Conservation (phyloP, 2,888 invertebrate species). For the Lasioglossum zephyrum region DNA sequence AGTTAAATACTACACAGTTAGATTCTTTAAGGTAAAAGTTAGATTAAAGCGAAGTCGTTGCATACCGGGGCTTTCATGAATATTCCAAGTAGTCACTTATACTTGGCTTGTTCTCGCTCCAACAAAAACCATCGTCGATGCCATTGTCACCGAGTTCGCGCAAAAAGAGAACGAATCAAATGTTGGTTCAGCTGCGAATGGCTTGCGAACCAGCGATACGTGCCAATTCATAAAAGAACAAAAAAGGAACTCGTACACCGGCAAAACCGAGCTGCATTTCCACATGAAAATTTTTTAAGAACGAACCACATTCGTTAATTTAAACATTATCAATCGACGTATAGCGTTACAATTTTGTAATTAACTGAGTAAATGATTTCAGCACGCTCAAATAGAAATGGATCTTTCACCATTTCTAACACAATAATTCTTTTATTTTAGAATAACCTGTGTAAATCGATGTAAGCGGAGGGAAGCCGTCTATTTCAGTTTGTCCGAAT, state of each 20-base stretch:
- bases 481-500: not conserved
- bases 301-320: not conserved
- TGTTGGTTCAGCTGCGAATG: not conserved
- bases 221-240: not conserved
- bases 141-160: slow-evolving; percentile 54
- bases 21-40: slow-evolving; percentile 52
- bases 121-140: slow-evolving; percentile 51
- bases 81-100: slow-evolving; percentile 44
- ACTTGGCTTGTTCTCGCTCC: slow-evolving; percentile 25
- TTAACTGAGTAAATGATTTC: too few relatives aligned
- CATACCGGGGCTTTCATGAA: slow-evolving; percentile 41
- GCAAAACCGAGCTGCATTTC: not conserved
- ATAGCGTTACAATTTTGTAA: too few relatives aligned
- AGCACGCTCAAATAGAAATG: not conserved
- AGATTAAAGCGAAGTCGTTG: slow-evolving; percentile 34
- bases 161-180: not conserved
- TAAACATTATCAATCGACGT: not conserved
- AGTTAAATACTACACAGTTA: slow-evolving; percentile 39
- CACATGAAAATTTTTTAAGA: not conserved
- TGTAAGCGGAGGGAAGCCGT: not conserved
- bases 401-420: not conserved
- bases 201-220: slow-evolving; percentile 19
- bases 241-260: not conserved
- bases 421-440: not conserved
- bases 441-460: too few relatives aligned